Conservation (phyloP, 2,113 vertebrate species). For the Oncorhynchus clarkii region DNA sequence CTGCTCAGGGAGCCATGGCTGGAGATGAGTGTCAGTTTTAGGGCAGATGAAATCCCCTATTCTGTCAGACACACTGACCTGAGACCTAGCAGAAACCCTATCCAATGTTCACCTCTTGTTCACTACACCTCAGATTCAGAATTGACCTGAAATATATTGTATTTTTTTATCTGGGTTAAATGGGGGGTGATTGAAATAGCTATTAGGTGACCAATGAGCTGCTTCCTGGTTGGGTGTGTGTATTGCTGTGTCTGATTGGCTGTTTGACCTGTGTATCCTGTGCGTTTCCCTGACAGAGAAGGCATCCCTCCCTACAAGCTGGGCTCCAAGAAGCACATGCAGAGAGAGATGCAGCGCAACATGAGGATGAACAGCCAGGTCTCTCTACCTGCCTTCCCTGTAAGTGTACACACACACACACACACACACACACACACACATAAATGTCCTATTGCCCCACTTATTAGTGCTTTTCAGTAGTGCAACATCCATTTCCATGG, state of each 20-base stretch:
- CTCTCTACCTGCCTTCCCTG: slow-evolving; percentile 94
- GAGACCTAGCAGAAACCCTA: not conserved
- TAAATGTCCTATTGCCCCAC: not conserved
- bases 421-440: not conserved
- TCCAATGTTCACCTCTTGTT: no score
- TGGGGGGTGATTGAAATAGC: not conserved
- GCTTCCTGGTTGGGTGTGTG: not conserved
- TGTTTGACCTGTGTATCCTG: not conserved
- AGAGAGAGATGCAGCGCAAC: slow-evolving; percentile 93
- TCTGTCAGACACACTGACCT: no score
- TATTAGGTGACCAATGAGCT: not conserved
- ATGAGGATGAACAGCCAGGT: slow-evolving; percentile 96
- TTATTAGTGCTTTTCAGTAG: no score
- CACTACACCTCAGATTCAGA: no score
- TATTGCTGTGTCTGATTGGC: not conserved
- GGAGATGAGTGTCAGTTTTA: no score
- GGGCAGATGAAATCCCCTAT: no score
- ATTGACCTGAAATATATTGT: no score
- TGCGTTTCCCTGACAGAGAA: slow-evolving; percentile 75
- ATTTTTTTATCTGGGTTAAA: not conserved
- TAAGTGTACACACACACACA: slow-evolving; percentile 66
- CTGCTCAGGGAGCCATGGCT: no score
- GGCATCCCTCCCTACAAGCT: slow-evolving; percentile 90
- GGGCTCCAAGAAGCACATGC: slow-evolving; percentile 92
- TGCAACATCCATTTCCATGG: slow-evolving; percentile 15